phyloP scores from a whole-genome alignment of 2,797 vertebrate species.

The Macropus fuliginosus region DNA sequence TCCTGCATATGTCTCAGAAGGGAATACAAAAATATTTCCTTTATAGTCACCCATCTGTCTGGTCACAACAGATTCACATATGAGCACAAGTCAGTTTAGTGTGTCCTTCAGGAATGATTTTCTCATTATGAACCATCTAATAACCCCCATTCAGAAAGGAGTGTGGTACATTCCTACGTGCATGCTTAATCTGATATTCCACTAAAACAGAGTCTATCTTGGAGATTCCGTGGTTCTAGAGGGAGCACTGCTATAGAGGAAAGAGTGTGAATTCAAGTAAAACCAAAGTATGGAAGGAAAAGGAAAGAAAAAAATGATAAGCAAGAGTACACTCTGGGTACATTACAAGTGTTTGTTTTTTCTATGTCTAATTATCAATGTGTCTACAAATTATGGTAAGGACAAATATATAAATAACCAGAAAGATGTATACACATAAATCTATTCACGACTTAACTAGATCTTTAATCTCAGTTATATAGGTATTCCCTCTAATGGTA shows the following conservation, averaged over 20 bases:
- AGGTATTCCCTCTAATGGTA: not conserved
- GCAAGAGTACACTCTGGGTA: not conserved
- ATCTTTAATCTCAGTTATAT: not conserved
- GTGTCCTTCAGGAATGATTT: constrained; percentile 83
- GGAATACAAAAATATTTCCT: constrained; percentile 83
- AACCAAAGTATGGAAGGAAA: not conserved
- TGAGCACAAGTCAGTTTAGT: constrained; percentile 69
- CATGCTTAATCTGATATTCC: not conserved
- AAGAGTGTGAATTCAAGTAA: not conserved
- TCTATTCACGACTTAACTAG: not conserved
- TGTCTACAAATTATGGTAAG: not conserved
- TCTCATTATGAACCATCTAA: constrained; percentile 55
- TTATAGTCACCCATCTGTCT: constrained; percentile 87
- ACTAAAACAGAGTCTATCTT: constrained; percentile 9
- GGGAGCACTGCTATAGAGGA: not conserved
- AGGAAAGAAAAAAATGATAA: not conserved
- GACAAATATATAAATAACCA: not conserved
- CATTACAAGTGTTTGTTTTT: not conserved
- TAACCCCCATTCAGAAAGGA: not conserved
- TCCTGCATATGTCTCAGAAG: constrained; percentile 79
- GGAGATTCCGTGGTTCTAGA: not conserved
- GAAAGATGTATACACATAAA: not conserved
- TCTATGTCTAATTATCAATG: constrained; percentile 18
- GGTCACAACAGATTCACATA: constrained; percentile 78
- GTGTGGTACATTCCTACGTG: not conserved